A percentile compares a stretch with the other conserved stretches of the same genome.
These are phyloP conservation scores for Macroramphosus scolopax DNA, from an alignment of 2,797 vertebrate genomes.

Conservation along the genomic window DNA sequence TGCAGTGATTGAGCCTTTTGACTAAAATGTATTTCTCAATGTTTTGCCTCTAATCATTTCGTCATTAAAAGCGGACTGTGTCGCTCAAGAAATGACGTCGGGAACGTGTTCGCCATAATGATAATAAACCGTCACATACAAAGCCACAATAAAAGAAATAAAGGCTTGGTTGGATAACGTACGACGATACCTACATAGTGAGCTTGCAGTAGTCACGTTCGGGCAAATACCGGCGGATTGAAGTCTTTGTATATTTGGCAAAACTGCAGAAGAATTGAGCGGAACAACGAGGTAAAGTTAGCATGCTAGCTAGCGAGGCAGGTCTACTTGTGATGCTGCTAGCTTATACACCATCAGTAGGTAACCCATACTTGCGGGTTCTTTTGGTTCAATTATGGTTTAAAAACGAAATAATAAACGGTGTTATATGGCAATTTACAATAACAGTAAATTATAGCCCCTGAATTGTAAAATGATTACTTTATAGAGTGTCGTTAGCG, in stretches of 20 bases:
- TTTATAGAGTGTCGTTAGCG: not conserved
- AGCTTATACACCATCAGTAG: constrained; percentile 18
- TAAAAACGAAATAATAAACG: not conserved
- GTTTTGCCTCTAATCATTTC: constrained; percentile 36
- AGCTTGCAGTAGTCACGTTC: not conserved
- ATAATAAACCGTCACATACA: constrained; percentile 78
- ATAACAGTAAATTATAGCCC: not conserved
- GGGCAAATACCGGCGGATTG: constrained; percentile 11
- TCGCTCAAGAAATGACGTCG: constrained; percentile 66
- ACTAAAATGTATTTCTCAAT: constrained; percentile 32
- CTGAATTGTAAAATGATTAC: not conserved
- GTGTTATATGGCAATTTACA: no score
- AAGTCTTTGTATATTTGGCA: constrained; percentile 5
- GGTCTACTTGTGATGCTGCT: constrained; percentile 39
- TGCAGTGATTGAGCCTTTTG: not conserved
- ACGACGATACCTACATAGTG: constrained; percentile 1
- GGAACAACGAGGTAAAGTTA: constrained; percentile 73
- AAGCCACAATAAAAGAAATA: constrained; percentile 56
- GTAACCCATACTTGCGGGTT: constrained; percentile 8
- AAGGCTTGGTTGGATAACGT: constrained; percentile 21
- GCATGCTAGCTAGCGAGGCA: constrained; percentile 56
- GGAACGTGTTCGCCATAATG: constrained; percentile 82
- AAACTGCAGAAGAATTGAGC: constrained; percentile 49
- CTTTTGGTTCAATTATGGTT: not conserved
- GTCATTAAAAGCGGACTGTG: constrained; percentile 69